These are phyloP conservation scores for Dermochelys coriacea DNA, from an alignment of 2,797 vertebrate genomes.

Conservation along the genomic window DNA sequence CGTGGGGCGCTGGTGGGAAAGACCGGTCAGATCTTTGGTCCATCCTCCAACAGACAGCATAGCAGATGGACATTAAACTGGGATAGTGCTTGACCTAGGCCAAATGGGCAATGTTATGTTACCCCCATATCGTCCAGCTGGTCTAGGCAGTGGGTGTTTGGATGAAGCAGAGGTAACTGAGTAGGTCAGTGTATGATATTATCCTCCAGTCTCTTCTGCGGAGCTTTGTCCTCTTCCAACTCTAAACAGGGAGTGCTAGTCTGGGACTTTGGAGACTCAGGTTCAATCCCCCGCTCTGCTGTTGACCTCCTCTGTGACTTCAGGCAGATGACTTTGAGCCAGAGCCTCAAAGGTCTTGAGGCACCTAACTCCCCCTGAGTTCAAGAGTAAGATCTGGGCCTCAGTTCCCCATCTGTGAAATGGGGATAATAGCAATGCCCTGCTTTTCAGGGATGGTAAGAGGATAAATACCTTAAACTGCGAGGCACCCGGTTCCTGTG, in stretches of 20 bases:
- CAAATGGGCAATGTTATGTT: background rate
- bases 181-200: background rate
- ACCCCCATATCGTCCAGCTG: background rate
- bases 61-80: background rate
- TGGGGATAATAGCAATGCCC: background rate
- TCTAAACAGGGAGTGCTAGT: background rate
- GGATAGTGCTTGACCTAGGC: background rate
- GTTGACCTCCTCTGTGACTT: background rate
- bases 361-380: background rate
- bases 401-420: background rate
- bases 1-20: background rate
- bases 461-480: background rate
- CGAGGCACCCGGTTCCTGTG: background rate
- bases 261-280: background rate
- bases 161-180: background rate
- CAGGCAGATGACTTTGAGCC: background rate
- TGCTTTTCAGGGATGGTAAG: background rate
- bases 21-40: background rate
- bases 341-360: background rate
- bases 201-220: background rate
- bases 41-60: background rate
- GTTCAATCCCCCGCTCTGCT: background rate
- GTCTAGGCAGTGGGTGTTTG: background rate
- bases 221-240: background rate
- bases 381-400: background rate